Evolutionary conservation across 2,797 vertebrate species (phyloP).

Genomic region (Danionella dracula): DNA sequence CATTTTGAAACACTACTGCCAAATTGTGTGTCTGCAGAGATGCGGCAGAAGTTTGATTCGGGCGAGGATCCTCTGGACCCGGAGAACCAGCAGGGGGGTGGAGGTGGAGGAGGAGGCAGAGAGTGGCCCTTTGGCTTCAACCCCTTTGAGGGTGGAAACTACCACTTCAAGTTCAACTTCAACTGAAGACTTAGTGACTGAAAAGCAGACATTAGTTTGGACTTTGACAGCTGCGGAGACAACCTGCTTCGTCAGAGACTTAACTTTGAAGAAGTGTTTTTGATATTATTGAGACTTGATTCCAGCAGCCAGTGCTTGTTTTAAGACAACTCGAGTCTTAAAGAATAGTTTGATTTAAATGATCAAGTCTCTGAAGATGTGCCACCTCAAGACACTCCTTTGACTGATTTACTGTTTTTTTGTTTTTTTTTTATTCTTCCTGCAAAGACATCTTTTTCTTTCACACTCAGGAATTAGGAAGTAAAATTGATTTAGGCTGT

Average conservation of each 20-base stretch:
- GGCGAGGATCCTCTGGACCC: slow-evolving; percentile 82
- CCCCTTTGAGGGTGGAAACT: slow-evolving; percentile 78
- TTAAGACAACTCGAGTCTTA: no score
- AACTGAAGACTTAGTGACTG: slow-evolving; percentile 56
- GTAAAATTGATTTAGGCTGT: neutral
- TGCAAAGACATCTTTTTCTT: slow-evolving; percentile 1
- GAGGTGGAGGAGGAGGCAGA: slow-evolving; percentile 62
- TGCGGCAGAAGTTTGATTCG: slow-evolving; percentile 79
- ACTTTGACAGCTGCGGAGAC: neutral
- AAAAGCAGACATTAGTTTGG: slow-evolving; percentile 29
- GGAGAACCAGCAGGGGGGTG: slow-evolving; percentile 75
- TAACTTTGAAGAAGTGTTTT: slow-evolving; percentile 31
- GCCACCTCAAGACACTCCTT: slow-evolving; percentile 45
- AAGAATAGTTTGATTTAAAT: neutral
- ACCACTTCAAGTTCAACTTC: slow-evolving; percentile 81
- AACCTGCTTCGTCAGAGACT: slow-evolving; percentile 22
- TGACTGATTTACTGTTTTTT: neutral
- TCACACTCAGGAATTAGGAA: neutral
- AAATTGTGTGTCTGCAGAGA: slow-evolving; percentile 59
- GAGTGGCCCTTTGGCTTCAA: slow-evolving; percentile 79
- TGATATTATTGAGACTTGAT: slow-evolving; percentile 16
- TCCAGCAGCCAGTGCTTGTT: neutral
- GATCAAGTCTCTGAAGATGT: slow-evolving; percentile 8
- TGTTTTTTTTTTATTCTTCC: neutral
- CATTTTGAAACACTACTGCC: no score